Evolutionary conservation across 2,797 vertebrate species (phyloP).

Genomic region (Pseudopleuronectes americanus): DNA sequence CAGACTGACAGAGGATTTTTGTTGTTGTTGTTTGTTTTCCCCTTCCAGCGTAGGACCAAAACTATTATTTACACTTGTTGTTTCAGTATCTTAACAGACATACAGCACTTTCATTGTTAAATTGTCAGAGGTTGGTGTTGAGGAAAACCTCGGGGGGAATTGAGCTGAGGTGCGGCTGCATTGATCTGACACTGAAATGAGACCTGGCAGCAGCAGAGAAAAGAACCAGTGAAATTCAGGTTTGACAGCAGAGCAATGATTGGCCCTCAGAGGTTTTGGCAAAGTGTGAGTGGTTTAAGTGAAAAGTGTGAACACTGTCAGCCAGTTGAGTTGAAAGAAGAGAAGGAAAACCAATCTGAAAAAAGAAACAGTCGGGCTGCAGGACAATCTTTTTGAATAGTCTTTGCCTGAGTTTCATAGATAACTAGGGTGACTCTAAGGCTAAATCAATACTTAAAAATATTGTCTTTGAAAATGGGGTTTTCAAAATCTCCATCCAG

Average conservation of each 20-base stretch:
- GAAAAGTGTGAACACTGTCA: neutral
- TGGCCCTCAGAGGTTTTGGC: constrained; percentile 6
- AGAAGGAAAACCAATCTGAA: neutral
- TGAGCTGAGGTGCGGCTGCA: neutral
- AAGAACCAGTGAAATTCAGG: constrained; percentile 1
- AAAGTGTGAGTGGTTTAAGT: neutral
- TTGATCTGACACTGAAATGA: constrained; percentile 9
- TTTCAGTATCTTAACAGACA: constrained; percentile 8
- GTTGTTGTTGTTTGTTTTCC: neutral
- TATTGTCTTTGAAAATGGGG: too few species aligned
- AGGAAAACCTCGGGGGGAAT: neutral
- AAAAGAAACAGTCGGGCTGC: neutral
- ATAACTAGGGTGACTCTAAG: too few species aligned
- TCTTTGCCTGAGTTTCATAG: neutral
- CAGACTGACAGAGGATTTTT: constrained; percentile 6
- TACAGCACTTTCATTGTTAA: neutral
- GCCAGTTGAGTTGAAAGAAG: neutral
- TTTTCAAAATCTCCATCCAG: neutral
- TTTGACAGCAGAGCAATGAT: constrained; percentile 14
- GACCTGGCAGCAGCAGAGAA: constrained; percentile 6
- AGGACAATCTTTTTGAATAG: neutral
- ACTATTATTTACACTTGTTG: constrained; percentile 3
- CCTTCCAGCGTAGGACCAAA: neutral
- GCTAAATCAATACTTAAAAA: too few species aligned
- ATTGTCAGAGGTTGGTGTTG: constrained; percentile 7